Base-by-base conservation (phyloP, 2,113 vertebrate genomes). In the Trochalopteron elliotii region DNA sequence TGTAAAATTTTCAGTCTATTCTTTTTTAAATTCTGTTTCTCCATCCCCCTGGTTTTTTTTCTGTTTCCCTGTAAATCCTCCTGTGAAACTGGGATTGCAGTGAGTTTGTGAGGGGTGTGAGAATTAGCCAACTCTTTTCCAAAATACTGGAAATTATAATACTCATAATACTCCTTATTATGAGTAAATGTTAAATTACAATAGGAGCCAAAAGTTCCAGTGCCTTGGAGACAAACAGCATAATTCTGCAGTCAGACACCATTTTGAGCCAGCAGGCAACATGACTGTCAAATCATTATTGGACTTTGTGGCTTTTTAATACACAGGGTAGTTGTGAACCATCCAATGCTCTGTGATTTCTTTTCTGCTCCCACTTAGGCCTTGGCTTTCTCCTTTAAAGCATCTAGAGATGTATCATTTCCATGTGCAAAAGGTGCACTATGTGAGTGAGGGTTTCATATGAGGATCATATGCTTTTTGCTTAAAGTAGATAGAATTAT, bases 11-110 rank as follows among this genome's bases (percentile, higher is more conserved):
- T 67, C 64, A 60, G 27, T 19, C 39, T 74, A 5, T 75, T 89
- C 7, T 56, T 81, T 95, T 53, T 23, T 39, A 40, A 49, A 76
- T 49, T 94, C 75, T 90, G 40, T 88, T 93, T 94, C 92, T 86
- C 81, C 50, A 59, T 31, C 4, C 23, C 9, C 15, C 2, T 31
- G 1, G 0, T 0, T 30, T 53, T 88, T 88, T 60, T 59, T 21
- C 55, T 74, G 2, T 40, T 77, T 18, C 18, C 13, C 42, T 82
- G 23, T 47, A 80, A 89, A 71, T 74, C 12, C 18, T 84, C 42
- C 31, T 20, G 33, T 49, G 55, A 72, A 64, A 68, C 39, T 87
- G 60, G 0, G 1, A 64, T 31, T 78, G 40, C 5, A 11, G 76
- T 2, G 4, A 52, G 30, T 78, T 87, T 64, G 24, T 59, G 40